These are phyloP conservation scores for Cricetomys ansorgei DNA, from an alignment of 2,113 vertebrate genomes.

Conservation along the genomic window DNA sequence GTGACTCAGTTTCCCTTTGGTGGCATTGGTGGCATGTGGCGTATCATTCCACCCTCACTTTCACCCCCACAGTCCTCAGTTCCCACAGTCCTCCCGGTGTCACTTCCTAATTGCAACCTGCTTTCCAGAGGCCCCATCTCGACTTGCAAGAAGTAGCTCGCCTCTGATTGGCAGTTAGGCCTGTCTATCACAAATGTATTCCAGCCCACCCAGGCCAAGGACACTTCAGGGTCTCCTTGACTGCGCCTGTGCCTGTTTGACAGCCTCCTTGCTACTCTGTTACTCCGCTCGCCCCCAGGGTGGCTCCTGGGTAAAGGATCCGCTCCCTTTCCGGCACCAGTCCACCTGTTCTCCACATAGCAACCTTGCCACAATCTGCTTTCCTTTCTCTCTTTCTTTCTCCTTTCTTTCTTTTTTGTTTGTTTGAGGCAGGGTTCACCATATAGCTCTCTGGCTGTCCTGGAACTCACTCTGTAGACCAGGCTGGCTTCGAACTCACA, in stretches of 20 bases:
- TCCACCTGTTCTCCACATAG: neutral
- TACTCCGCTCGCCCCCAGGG: neutral
- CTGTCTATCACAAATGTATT: constrained; percentile 34
- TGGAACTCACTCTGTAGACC: neutral
- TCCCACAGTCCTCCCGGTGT: neutral
- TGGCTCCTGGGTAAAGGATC: neutral
- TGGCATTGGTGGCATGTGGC: neutral
- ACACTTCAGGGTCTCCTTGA: constrained; percentile 43
- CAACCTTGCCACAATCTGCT: neutral
- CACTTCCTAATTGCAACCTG: neutral
- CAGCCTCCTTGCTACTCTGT: neutral
- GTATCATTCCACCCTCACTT: neutral
- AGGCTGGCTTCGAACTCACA: neutral
- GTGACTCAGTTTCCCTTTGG: neutral
- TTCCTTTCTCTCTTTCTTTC: neutral
- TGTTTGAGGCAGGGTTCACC: neutral
- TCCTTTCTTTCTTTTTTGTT: neutral
- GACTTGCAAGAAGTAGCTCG: neutral
- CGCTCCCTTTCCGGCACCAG: neutral
- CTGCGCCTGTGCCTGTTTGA: neutral
- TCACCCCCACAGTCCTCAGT: neutral
- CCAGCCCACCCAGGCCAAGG: constrained; percentile 39
- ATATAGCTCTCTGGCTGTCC: neutral
- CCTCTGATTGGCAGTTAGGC: constrained; percentile 44
- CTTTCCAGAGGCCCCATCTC: neutral